Evolutionary conservation across 64 coral and sea anemone genomes (phyloP), one percentile per base, ranked within the genome.

Genomic region (Montipora cactus): DNA sequence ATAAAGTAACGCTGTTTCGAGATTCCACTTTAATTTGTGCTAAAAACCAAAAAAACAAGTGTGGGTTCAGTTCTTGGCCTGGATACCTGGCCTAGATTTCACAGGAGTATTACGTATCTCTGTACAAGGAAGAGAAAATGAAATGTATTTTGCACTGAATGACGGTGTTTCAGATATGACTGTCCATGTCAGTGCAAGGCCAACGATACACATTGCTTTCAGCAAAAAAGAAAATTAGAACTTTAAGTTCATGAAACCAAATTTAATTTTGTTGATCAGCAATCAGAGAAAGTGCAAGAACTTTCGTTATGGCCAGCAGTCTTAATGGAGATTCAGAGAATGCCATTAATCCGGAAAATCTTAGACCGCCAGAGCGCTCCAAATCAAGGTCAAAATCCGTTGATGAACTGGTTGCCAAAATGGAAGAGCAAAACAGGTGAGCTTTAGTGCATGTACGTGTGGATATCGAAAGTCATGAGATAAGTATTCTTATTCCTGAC

Each of bases 401-500:
- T 10, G 96, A 97, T 67, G 93, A 97, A 5, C 84, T 97, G 7
- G 70, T 97, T 1, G 90, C 93, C 0, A 92, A 95, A 74, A 83
- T 97, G 37, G 96, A 97, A 28, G 96, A 97, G 16, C 96, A 97
- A 79, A 97, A 97, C 79, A 92, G 96, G 96, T 95, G 71, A 75
- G 55, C 20, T 74, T 7, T 13, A 14, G 0, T 7, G 2, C 52
- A 55, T 55, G 52, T 55, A 7, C 5, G 52, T 55, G 59, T 14
- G 9, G 13, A 15, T 12, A 64, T 12, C 8, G 3, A 64, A 64
- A 64, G 9, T 64, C 53, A 11, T 11, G 11, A 57, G 53, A 57
- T 57, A 5, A 11, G 53, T 11, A 57, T 57, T 57, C 2, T 57
- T 11, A 8, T 57, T 3, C 7, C 53, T 57, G 1, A 11, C 6